Conservation (phyloP, 2,888 invertebrate species). For the Ormyrus thymus region DNA sequence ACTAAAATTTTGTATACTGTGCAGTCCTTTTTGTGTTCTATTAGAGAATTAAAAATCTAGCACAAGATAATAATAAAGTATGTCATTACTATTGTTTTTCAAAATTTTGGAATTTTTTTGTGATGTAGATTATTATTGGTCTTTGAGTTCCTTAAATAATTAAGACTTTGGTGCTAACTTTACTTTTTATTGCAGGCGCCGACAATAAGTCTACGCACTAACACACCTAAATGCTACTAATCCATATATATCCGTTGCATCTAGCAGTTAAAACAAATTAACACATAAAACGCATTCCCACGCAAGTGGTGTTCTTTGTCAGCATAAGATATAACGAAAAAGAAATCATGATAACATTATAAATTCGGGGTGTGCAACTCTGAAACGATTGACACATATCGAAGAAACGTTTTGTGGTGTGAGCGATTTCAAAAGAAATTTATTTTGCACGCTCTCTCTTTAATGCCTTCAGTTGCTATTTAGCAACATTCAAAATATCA, state of each 20-base stretch:
- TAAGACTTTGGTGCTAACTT: slow-evolving; percentile 65
- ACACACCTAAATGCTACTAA: slow-evolving; percentile 73
- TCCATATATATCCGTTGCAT: slow-evolving; percentile 67
- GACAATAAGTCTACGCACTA: slow-evolving; percentile 75
- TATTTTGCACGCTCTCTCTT: slow-evolving; percentile 17
- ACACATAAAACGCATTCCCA: slow-evolving; percentile 58
- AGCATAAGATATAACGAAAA: slow-evolving; percentile 52
- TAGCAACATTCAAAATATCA: slow-evolving; percentile 22
- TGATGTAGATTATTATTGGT: slow-evolving; percentile 35
- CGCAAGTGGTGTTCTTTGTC: slow-evolving; percentile 59
- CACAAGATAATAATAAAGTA: slow-evolving; percentile 18
- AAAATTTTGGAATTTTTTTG: slow-evolving; percentile 13
- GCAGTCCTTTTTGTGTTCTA: slow-evolving; percentile 2
- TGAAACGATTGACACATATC: slow-evolving; percentile 54
- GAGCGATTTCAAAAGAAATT: slow-evolving; percentile 14
- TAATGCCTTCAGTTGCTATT: slow-evolving; percentile 2
- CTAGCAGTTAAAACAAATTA: slow-evolving; percentile 63
- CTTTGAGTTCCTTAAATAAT: slow-evolving; percentile 47
- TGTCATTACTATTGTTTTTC: slow-evolving; percentile 3
- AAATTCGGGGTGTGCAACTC: slow-evolving; percentile 58
- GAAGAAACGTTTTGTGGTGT: slow-evolving; percentile 3
- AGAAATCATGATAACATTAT: slow-evolving; percentile 55
- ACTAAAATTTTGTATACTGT: slow-evolving; percentile 24
- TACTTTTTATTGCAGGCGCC: slow-evolving; percentile 75
- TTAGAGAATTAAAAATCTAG: not conserved